Evolutionary conservation across 2,113 vertebrate genomes (phyloP), one percentile per base, ranked within the genome.

Genomic region (Pollachius pollachius): DNA sequence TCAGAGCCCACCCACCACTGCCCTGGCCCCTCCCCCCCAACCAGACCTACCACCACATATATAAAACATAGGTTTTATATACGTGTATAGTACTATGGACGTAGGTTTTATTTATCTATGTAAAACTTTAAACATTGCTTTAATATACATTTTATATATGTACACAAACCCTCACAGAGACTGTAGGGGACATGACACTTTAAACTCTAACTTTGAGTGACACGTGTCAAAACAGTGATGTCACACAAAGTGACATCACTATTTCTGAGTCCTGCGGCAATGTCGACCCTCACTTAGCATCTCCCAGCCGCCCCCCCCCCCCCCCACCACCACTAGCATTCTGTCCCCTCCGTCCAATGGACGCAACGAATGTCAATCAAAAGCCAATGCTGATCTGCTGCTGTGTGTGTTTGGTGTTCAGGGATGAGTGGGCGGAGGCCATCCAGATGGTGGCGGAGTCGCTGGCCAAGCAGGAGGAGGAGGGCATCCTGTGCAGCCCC

Each of bases 401-500:
- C 54, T 57, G 54, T 16, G 15, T 57, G 54, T 57, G 15, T 57
- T 3, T 57, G 54, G 15, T 57, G 15, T n/a, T n/a, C 77, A 97
- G 97, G 93, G 96, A 99, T 85, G 96, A 98, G 90, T 99, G 97
- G 97, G 95, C 95, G 9, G 94, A 96, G 58, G 97, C 95, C 89
- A 99, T 99, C 89, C 96, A 98, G 90, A 95, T 92, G 48, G 96
- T 99, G 70, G 97, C 97, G 0, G 96, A 99, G 69, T 95, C 95
- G 70, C 94, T 99, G 82, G 96, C 97, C 86, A 96, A 96, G 81
- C 96, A 98, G 87, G 96, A 98, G 76, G 96, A 98, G 74, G 97
- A 98, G 84, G 96, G 97, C 92, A 90, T 96, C 93, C 79, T 93
- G 73, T 82, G 87, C 76, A 90, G 90, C 79, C 91, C 89, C 74